These are phyloP conservation scores for Drosophila kanekoi DNA, from an alignment of 2,888 invertebrate genomes.

Conservation along the genomic window DNA sequence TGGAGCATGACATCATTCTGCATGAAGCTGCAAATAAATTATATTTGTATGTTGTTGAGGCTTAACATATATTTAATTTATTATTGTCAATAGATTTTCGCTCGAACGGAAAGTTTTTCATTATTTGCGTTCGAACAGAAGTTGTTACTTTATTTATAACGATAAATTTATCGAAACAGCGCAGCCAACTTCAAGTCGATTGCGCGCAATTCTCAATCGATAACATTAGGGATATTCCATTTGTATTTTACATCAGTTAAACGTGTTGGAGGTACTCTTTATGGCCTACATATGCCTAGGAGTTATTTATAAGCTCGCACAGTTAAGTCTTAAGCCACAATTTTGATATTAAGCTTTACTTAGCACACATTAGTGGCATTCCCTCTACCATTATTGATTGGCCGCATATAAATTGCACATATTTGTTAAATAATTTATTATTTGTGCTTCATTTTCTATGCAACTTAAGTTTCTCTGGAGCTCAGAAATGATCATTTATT, in stretches of 20 bases:
- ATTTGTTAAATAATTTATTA: background rate
- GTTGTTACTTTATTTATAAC: background rate
- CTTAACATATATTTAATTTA: background rate
- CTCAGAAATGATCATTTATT: constrained; percentile 17
- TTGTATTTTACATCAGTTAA: background rate
- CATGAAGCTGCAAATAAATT: constrained; percentile 5
- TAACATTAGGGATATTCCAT: background rate
- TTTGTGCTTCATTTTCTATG: background rate
- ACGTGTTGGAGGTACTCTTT: background rate
- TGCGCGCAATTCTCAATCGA: background rate
- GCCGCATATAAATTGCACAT: too few relatives aligned
- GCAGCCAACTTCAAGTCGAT: background rate
- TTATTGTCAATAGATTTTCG: background rate
- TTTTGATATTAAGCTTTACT: too few relatives aligned
- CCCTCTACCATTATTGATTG: too few relatives aligned
- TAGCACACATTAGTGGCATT: too few relatives aligned
- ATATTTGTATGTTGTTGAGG: background rate
- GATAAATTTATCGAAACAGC: background rate
- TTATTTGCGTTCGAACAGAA: background rate
- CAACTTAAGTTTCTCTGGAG: background rate
- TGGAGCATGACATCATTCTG: constrained; percentile 41
- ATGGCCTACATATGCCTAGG: fast-evolving
- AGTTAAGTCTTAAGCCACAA: too few relatives aligned
- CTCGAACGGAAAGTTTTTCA: too few relatives aligned
- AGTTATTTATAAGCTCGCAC: background rate